Evolutionary conservation across 2,888 invertebrate species (phyloP), one percentile per base, ranked within the genome.

Genomic region (Conops quadrifasciatus): DNA sequence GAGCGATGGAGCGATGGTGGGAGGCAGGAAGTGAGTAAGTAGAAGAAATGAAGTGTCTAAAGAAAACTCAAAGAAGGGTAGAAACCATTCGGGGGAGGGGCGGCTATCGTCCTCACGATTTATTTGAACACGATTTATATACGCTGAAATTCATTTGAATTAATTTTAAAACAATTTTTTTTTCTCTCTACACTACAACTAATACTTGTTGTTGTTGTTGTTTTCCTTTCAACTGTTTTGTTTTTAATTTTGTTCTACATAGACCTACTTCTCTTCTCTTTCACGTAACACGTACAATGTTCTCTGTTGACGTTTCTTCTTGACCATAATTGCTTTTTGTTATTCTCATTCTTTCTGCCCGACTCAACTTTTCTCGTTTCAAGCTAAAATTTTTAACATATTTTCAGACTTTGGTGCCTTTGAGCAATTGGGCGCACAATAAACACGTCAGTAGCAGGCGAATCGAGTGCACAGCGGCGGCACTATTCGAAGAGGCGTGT

Each of bases 381-480:
- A 45, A 67, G 45, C 59, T n/a, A 65, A 66, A 56, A 45, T 67
- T 60, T 28, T 59, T n/a, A 49, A 60, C 67, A 59, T 60, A 59
- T 49, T 67, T 60, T 49, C n/a, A 49, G 67, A 60, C 67, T 13
- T 19, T 19, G 13, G 47, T 24, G 13, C 28, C 28, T n/a, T 67
- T 16, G 66, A 47, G 49, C 26, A 45, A 47, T 67, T 47, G 60
- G 47, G n/a, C 19, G 21, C 53, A 13, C 15, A 45, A 45, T 45
- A 15, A 45, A 45, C 9, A 21, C 19, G n/a, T 9, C 53, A 53
- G 3, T 30, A 16, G 43, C 43, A 36, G 60, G 0, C 7, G 60
- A 26, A 56, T 19, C n/a, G 49, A 16, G 49, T 49, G 49, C 1
- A 19, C 49, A 49, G 53, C n/a, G 13, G 45, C 45, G 13, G 45